Percentiles rank a stretch among this genome's conserved stretches.
Conservation (phyloP, 2,888 invertebrate species). For the Ophonus ardosiacus region DNA sequence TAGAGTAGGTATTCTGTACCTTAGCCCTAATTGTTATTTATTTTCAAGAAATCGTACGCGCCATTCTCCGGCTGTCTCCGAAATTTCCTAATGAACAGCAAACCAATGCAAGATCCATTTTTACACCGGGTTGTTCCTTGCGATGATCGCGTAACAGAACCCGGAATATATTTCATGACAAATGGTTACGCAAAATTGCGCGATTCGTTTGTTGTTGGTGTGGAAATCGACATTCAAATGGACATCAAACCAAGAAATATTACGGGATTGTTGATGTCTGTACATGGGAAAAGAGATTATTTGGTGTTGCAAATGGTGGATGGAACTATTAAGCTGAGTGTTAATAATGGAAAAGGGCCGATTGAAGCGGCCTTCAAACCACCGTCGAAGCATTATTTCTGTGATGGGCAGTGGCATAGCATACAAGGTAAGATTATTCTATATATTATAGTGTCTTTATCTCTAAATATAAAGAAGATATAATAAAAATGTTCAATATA, state of each 20-base stretch:
- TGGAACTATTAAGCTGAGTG: conserved; percentile 89
- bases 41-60: conserved; percentile 69
- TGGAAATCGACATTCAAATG: conserved; percentile 87
- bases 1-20: no score
- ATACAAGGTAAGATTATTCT: conserved; percentile 81
- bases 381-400: conserved; percentile 84
- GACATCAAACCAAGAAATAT: conserved; percentile 91
- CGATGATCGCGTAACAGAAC: conserved; percentile 84
- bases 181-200: conserved; percentile 85
- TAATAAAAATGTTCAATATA: no score
- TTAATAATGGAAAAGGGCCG: conserved; percentile 90
- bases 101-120: conserved; percentile 80
- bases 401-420: conserved; percentile 97
- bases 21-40: no score
- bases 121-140: conserved; percentile 81
- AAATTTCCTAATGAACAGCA: conserved; percentile 85
- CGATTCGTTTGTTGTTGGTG: conserved; percentile 88
- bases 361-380: conserved; percentile 85
- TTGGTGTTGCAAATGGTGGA: conserved; percentile 92
- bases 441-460: no score
- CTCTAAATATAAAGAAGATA: no score
- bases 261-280: conserved; percentile 91
- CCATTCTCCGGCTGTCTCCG: conserved; percentile 92
- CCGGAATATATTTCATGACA: conserved; percentile 90
- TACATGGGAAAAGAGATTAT: conserved; percentile 90